Evolutionary conservation across 2,888 invertebrate genomes (phyloP).

Genomic region (Chirona hameri): DNA sequence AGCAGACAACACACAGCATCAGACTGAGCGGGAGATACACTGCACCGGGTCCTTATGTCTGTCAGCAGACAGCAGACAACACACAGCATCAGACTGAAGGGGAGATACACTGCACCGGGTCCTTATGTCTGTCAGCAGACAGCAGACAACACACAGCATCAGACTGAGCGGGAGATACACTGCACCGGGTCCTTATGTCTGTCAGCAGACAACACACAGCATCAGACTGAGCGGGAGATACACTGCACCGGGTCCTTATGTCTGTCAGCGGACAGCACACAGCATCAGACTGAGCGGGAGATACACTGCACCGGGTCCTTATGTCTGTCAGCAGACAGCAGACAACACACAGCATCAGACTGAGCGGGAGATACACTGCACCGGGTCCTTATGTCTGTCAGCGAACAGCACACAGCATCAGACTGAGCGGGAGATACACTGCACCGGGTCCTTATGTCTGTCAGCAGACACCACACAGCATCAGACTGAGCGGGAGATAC

Average conservation of each 20-base stretch:
- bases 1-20: constrained; percentile 55
- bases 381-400: no score
- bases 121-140: constrained; percentile 52
- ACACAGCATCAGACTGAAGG: no score
- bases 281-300: constrained; percentile 84
- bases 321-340: constrained; percentile 63
- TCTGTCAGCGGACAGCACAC: constrained; percentile 53
- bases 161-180: constrained; percentile 83
- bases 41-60: constrained; percentile 96
- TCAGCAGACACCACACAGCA: constrained; percentile 88
- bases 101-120: no score
- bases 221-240: constrained; percentile 84
- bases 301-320: constrained; percentile 93
- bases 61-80: no score
- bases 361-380: no score
- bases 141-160: constrained; percentile 89
- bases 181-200: constrained; percentile 96
- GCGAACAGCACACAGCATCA: no score
- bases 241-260: constrained; percentile 95
- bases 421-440: no score
- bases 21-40: constrained; percentile 85
- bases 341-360: no score
- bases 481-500: constrained; percentile 82
- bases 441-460: no score
- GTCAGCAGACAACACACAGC: constrained; percentile 49